Base-by-base conservation (phyloP, 2,797 vertebrate species). In the Remorina albescens region DNA sequence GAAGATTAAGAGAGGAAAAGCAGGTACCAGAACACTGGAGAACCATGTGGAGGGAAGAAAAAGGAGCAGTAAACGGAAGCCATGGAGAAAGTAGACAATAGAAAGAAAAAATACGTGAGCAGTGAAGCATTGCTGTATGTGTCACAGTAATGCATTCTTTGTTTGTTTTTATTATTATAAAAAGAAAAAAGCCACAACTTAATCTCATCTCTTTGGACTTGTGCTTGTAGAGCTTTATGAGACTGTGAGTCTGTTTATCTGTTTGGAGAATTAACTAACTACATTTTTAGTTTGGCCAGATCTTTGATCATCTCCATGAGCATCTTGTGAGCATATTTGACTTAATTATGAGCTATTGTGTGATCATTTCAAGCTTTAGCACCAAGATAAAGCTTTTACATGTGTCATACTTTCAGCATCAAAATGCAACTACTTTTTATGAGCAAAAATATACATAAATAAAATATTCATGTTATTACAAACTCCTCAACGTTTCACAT, bases 1-100 rank as follows among this genome's bases (percentile, higher is more conserved):
- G 8, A 10, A 19, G n/a, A 50, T 30, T 58, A 58, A 51, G 23
- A 53, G 34, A 67, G 58, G 36, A 73, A 53, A 59, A 50, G 51
- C 49, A 69, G 53, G 41, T 19, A 67, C 54, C 23, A 23, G 2
- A 78, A 18, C 84, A 44, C 26, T 53, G 53, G 34, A 66, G 55
- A 73, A 75, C 61, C 74, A 63, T 15, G 19, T 39, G 2, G 8
- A 51, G n/a, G 37, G 71, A n/a, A 25, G 25, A 25, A 36, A 39
- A 77, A n/a, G 6, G 55, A 56, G 41, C n/a, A 70, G 34, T 23
- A 37, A 34, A 54, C 10, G 37, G 73, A 30, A 46, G 28, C 26
- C 25, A 10, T 26, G 61, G 39, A 54, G 32, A 32, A 16, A 49
- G 53, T 16, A 70, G 73, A 39, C 58, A n/a, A 68, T 25, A 15